These are phyloP conservation scores for Petaurus breviceps DNA, from an alignment of 2,113 vertebrate genomes.

Conservation along the genomic window DNA sequence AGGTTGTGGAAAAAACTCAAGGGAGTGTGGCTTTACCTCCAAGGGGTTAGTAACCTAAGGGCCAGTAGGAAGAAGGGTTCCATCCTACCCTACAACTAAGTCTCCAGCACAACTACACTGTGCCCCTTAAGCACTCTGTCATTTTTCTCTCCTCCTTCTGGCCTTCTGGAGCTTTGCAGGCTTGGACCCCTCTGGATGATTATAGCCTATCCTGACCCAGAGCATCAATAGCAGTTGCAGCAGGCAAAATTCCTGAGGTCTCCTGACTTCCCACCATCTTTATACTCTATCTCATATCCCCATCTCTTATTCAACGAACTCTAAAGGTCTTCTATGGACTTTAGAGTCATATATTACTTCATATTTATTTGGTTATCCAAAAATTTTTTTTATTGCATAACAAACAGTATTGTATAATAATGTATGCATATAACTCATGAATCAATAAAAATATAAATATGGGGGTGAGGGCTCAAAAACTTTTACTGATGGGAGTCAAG, in stretches of 20 bases:
- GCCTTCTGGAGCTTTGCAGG: too few relatives aligned
- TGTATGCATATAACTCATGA: not conserved
- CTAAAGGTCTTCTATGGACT: too few relatives aligned
- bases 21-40: not conserved
- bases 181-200: too few relatives aligned
- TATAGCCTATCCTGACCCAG: too few relatives aligned
- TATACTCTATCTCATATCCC: too few relatives aligned
- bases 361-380: not conserved
- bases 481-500: not conserved
- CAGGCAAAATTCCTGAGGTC: too few relatives aligned
- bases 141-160: not conserved
- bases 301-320: not conserved
- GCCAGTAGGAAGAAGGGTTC: not conserved
- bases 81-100: too few relatives aligned
- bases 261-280: too few relatives aligned
- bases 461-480: not conserved
- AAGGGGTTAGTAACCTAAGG: not conserved
- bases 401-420: not conserved
- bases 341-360: not conserved
- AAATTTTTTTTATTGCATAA: not conserved
- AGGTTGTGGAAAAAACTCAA: not conserved
- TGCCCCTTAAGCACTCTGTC: not conserved
- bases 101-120: too few relatives aligned
- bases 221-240: too few relatives aligned
- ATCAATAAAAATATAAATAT: slow-evolving; percentile 5